Evolutionary conservation across 1,140 invertebrate species (phyloP), one percentile per base, ranked within the genome.

Genomic region (Dermatophagoides farinae): DNA sequence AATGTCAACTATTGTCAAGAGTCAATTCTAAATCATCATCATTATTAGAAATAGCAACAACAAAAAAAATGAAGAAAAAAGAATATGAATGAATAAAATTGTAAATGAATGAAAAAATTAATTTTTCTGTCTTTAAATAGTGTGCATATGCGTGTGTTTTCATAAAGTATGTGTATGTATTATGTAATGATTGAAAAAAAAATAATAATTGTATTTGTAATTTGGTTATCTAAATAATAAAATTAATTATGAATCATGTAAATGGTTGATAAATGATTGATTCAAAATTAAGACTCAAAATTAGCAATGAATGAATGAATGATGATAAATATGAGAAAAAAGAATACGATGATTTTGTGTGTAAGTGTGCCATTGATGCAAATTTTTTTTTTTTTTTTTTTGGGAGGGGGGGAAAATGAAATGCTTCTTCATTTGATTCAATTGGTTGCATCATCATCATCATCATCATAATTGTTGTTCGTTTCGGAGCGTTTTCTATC

Each of bases 1-100:
- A 64, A 87, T 87, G 73, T 84, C 83, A 43, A 79, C 80, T 61
- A 87, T 90, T 65, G 86, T 86, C 12, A 49, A 52, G 50, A 31
- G 50, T 49, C 58, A 60, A 23, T 43, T 57, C 10, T 50, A 44
- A 10, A 43, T 43, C 8, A 31, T 31, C 31, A 31, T 31, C 2
- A 31, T 31, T 4, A 4, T 4, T 31, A 31, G 31, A 31, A 8
- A 31, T 2, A n/a, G n/a, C n/a, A n/a, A 31, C 2, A 31, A 31
- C 2, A 31, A 31, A 4, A 47, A 47, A 47, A 8, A 47, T 20
- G 46, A 23, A 4, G 46, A 47, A 1, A 47, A 47, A 47, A 23
- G 6, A 47, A 23, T 18, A 4, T 47, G 46, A 47, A 47, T n/a
- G 46, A 47, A 47, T 20, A 47, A 18, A 47, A 47, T 47, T n/a